Evolutionary conservation across 2,113 vertebrate species (phyloP).

Genomic region (Myanophis thanlyinensis): DNA sequence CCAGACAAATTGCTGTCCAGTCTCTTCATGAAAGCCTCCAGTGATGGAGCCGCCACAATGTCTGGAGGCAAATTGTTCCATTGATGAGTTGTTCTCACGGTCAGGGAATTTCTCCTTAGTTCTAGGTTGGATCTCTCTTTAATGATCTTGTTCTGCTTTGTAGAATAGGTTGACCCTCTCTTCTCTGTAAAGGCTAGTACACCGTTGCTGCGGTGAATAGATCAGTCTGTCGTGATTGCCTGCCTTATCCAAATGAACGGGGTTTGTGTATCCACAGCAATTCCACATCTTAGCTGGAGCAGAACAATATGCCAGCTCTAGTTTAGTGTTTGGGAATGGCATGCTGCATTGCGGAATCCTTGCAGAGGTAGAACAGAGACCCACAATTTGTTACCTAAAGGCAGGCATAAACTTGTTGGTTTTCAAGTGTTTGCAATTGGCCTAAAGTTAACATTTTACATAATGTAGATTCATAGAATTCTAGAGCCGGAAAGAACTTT

Average conservation of each 20-base stretch:
- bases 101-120: background rate
- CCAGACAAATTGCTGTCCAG: background rate
- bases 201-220: background rate
- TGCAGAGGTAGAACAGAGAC: background rate
- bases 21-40: background rate
- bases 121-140: background rate
- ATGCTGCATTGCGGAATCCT: background rate
- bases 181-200: background rate
- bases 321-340: background rate
- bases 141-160: background rate
- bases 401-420: background rate
- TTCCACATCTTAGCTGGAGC: background rate
- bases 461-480: background rate
- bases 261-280: background rate
- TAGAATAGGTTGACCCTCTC: background rate
- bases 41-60: background rate
- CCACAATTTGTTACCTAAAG: background rate
- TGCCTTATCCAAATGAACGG: background rate
- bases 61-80: background rate
- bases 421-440: background rate
- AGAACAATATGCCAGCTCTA: background rate
- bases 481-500: background rate
- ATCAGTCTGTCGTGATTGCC: background rate
- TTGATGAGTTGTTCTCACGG: background rate
- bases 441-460: background rate